Percentiles rank a stretch among this genome's conserved stretches.
phyloP scores from a whole-genome alignment of 1,140 invertebrate species.

The Brachionus rotundiformis region DNA sequence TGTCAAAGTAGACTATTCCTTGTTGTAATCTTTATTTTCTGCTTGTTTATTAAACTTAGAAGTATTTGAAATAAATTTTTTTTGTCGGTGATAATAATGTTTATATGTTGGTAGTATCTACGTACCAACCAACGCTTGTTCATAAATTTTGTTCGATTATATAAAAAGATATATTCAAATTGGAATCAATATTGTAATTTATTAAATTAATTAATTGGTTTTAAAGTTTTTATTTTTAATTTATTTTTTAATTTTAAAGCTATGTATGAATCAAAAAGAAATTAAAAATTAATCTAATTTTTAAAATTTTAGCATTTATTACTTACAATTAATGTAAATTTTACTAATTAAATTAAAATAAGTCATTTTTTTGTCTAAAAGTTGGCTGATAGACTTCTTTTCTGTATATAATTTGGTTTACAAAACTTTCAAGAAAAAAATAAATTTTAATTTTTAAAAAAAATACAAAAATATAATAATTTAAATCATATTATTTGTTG shows the following conservation, averaged over 20 bases:
- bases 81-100: not conserved
- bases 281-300: no score
- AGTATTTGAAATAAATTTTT: not conserved
- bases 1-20: not conserved
- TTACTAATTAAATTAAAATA: no score
- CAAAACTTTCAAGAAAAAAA: no score
- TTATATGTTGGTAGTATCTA: not conserved
- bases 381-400: no score
- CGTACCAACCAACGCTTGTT: no score
- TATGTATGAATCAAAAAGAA: not conserved
- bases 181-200: not conserved
- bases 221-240: not conserved
- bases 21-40: slow-evolving; percentile 9
- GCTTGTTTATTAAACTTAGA: not conserved
- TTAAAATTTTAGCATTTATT: no score
- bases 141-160: not conserved
- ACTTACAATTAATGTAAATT: no score
- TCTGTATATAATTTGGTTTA: no score
- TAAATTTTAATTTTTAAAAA: no score
- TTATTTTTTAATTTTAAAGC: not conserved
- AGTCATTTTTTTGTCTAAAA: no score
- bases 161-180: not conserved
- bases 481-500: no score
- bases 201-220: not conserved
- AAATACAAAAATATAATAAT: no score